Conservation (phyloP, 2,113 vertebrate genomes). For the Rhinogobius similis region DNA sequence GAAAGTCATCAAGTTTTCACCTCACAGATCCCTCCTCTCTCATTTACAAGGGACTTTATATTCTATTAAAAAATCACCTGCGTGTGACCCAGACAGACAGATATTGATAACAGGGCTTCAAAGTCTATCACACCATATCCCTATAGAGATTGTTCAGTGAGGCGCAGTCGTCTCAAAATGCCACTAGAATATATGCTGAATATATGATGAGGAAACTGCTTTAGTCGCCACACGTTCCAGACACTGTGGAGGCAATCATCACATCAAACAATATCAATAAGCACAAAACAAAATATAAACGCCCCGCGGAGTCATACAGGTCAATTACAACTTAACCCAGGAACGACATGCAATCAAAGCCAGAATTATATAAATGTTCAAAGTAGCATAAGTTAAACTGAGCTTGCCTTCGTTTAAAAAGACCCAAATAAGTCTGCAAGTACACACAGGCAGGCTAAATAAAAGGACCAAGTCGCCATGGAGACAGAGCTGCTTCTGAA, state of each 20-base stretch:
- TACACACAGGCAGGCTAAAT: background rate
- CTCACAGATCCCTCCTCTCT: background rate
- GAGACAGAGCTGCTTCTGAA: background rate
- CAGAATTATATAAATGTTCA: background rate
- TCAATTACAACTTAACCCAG: background rate
- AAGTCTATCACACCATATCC: background rate
- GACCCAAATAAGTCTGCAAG: background rate
- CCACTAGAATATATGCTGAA: background rate
- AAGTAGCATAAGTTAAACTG: background rate
- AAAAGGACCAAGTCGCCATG: background rate
- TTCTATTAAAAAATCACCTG: background rate
- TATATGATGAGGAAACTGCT: no score
- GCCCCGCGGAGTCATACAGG: background rate
- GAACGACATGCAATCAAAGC: background rate
- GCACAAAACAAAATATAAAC: background rate
- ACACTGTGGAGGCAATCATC: background rate
- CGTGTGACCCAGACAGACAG: background rate
- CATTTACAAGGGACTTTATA: background rate
- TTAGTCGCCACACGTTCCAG: no score
- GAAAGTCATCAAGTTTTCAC: background rate
- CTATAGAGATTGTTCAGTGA: background rate
- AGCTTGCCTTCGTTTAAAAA: no score
- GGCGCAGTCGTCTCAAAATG: background rate
- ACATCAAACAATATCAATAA: constrained; percentile 1
- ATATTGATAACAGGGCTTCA: background rate